Evolutionary conservation across 2,797 vertebrate species (phyloP).

Genomic region (Hephaestus fuliginosus): DNA sequence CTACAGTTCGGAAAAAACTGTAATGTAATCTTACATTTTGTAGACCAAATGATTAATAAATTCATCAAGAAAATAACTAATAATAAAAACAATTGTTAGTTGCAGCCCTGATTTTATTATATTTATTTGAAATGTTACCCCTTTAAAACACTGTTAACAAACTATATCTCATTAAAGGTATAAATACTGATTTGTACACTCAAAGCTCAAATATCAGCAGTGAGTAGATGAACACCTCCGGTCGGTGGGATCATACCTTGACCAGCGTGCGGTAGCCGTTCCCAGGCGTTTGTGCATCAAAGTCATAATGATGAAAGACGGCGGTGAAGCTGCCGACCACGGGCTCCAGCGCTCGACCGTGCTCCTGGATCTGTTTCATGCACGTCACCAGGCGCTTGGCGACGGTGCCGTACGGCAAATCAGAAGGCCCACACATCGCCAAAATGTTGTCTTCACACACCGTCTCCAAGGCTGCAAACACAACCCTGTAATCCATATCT

Average conservation of each 20-base stretch:
- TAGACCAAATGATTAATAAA: neutral
- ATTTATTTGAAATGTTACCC: neutral
- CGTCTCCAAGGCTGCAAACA: slow-evolving; percentile 77
- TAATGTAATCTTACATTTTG: neutral
- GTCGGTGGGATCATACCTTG: slow-evolving; percentile 75
- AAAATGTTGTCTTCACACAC: slow-evolving; percentile 77
- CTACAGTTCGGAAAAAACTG: neutral
- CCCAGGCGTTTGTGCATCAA: slow-evolving; percentile 81
- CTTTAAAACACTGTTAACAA: slow-evolving; percentile 2
- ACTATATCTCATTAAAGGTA: neutral
- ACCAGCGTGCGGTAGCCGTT: slow-evolving; percentile 87
- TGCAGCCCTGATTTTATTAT: neutral
- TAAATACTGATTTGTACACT: neutral
- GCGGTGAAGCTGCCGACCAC: slow-evolving; percentile 76
- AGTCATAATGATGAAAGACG: slow-evolving; percentile 85
- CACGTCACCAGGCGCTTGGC: slow-evolving; percentile 73
- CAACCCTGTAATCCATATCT: slow-evolving; percentile 78
- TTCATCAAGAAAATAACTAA: neutral
- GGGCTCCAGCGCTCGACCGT: slow-evolving; percentile 75
- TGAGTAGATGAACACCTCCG: neutral
- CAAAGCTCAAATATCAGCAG: neutral
- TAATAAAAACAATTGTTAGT: neutral
- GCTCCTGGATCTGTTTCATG: slow-evolving; percentile 77
- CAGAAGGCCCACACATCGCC: slow-evolving; percentile 51
- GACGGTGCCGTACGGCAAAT: slow-evolving; percentile 46